Percentiles rank a stretch among this genome's conserved stretches.
Conservation (phyloP, 2,113 vertebrate species). For the Poeciliopsis occidentalis region DNA sequence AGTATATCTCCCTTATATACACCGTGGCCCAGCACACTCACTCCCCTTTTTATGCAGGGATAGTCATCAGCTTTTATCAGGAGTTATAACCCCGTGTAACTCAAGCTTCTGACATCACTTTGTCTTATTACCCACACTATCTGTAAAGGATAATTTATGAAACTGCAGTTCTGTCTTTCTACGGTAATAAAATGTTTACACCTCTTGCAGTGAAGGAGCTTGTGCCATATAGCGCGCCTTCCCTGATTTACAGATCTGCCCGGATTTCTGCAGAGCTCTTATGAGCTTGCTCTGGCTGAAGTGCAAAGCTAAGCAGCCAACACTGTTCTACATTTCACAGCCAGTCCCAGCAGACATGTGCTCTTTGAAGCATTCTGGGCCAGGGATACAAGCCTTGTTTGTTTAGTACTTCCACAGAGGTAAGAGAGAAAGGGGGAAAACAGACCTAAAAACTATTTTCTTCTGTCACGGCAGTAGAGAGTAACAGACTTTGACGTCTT, state of each 20-base stretch:
- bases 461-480: slow-evolving; percentile 68
- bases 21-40: slow-evolving; percentile 41
- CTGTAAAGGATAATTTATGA: slow-evolving; percentile 28
- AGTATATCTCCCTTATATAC: slow-evolving; percentile 57
- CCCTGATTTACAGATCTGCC: slow-evolving; percentile 56
- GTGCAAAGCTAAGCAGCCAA: slow-evolving; percentile 83
- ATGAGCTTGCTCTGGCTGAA: slow-evolving; percentile 76
- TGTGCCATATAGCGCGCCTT: slow-evolving; percentile 15
- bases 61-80: slow-evolving; percentile 59
- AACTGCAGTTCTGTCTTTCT: slow-evolving; percentile 27
- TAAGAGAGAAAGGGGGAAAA: slow-evolving; percentile 11
- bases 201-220: slow-evolving; percentile 27
- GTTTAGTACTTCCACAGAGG: slow-evolving; percentile 73
- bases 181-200: slow-evolving; percentile 31
- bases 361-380: slow-evolving; percentile 85
- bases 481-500: slow-evolving; percentile 80
- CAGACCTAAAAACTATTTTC: slow-evolving; percentile 71
- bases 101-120: slow-evolving; percentile 34
- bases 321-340: slow-evolving; percentile 81
- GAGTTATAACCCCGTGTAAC: slow-evolving; percentile 13
- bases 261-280: slow-evolving; percentile 69
- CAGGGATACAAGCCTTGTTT: slow-evolving; percentile 83
- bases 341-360: slow-evolving; percentile 81
- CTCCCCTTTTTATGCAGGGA: slow-evolving; percentile 35
- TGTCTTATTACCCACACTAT: slow-evolving; percentile 42